phyloP scores from a whole-genome alignment of 2,888 invertebrate genomes.

The Apoda limacodes region DNA sequence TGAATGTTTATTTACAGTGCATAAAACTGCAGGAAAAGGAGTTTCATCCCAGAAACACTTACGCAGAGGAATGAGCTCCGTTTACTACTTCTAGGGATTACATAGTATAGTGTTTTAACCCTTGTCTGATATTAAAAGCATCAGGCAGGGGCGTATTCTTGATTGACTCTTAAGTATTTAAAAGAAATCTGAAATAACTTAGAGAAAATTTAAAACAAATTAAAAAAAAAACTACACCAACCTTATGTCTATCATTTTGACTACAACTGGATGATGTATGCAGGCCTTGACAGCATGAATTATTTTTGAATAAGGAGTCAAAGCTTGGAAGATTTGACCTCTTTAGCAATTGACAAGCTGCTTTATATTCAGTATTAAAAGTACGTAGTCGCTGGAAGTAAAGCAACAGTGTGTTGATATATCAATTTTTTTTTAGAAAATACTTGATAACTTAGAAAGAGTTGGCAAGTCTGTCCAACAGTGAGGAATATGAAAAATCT shows the following conservation, averaged over 20 bases:
- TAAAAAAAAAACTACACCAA: conserved; percentile 6
- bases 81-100: too few relatives aligned
- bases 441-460: too few relatives aligned
- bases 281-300: conserved; percentile 23
- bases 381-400: conserved; percentile 34
- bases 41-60: too few relatives aligned
- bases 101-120: too few relatives aligned
- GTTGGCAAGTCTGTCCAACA: too few relatives aligned
- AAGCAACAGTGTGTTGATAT: too few relatives aligned
- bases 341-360: conserved; percentile 60
- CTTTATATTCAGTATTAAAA: conserved; percentile 66
- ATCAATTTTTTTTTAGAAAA: too few relatives aligned
- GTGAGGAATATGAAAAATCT: too few relatives aligned
- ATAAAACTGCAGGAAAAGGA: too few relatives aligned
- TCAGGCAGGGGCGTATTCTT: too few relatives aligned
- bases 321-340: conserved; percentile 60
- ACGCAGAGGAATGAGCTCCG: too few relatives aligned
- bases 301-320: conserved; percentile 26
- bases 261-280: conserved; percentile 32
- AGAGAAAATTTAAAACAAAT: neutral
- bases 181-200: neutral
- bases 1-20: too few relatives aligned
- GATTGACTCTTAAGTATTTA: neutral
- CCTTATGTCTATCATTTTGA: conserved; percentile 36
- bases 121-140: neutral